A percentile compares a stretch with the other conserved stretches of the same genome.
These are phyloP conservation scores for Ichneumon xanthorius DNA, from an alignment of 2,888 invertebrate genomes.

Conservation along the genomic window DNA sequence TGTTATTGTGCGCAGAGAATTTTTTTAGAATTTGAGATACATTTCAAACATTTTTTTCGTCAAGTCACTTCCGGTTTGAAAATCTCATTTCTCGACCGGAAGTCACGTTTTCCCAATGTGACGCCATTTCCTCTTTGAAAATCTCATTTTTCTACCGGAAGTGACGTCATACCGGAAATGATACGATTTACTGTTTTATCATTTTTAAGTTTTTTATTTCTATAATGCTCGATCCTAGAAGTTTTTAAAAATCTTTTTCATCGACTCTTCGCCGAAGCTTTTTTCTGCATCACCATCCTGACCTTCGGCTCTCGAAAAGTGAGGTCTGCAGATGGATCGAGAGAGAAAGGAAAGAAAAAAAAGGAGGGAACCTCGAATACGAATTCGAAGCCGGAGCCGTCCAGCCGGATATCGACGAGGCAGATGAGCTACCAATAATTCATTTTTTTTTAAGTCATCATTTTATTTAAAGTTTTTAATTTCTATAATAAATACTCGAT, in stretches of 20 bases:
- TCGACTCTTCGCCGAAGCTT: conserved; percentile 1
- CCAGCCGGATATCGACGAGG: conserved; percentile 78
- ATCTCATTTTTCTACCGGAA: not conserved
- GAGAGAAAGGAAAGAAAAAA: conserved; percentile 42
- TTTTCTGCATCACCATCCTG: conserved; percentile 23
- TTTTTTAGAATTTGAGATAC: no score
- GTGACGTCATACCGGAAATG: not conserved
- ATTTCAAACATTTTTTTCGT: no score
- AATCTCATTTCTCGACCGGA: no score
- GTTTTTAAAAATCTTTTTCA: not conserved
- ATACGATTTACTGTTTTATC: not conserved
- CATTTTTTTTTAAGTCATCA: conserved; percentile 54
- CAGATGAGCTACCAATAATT: conserved; percentile 83
- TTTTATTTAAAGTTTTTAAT: not conserved
- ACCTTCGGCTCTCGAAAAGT: no score
- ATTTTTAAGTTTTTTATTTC: not conserved
- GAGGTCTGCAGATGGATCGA: conserved; percentile 4
- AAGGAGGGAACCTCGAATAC: conserved; percentile 56
- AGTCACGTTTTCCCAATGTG: no score
- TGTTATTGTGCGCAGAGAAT: no score
- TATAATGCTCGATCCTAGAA: not conserved
- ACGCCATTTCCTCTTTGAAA: no score
- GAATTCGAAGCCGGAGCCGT: conserved; percentile 72
- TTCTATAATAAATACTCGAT: not conserved
- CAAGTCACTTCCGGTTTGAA: no score